Evolutionary conservation across 1,140 invertebrate genomes (phyloP), one percentile per base, ranked within the genome.

Genomic region (Megalopta genalis): DNA sequence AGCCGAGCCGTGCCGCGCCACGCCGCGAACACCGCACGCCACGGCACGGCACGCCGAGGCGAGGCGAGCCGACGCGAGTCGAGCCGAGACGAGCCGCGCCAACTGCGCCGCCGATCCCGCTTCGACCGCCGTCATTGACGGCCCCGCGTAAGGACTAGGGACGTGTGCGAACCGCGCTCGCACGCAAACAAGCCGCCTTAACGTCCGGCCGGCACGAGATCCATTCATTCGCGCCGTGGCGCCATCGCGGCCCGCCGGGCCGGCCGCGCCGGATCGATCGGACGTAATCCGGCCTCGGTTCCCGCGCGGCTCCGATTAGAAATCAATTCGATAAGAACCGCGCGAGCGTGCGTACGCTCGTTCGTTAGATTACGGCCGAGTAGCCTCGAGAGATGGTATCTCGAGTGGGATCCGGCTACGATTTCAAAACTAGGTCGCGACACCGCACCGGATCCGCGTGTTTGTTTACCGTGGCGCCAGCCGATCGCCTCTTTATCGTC

Each of bases 121-220:
- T 70, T 62, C 83, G 65, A 42, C 77, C 73, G 84, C 8, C 83
- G 70, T 74, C 77, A 79, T 79, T 79, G 77, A 79, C 64, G 63
- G 52, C 8, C 32, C 25, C 16, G 25, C 59, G 64, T 25, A 67
- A 73, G 69, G 78, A 88, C 65, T 32, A 70, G 78, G 69, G 78
- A 88, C 65, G 75, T 86, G 63, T 83, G 78, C 74, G 81, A 86
- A 72, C 86, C 59, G 68, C 82, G 75, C 82, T 81, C 82, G 82
- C 80, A 69, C 80, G 78, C 83, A 80, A 84, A 86, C 80, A 84
- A 85, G 73, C 68, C 75, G 64, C 6, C 21, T 9, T 77, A 62
- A 77, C 66, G 66, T 37, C 52, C 65, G 71, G 60, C 32, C 52
- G 76, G 39, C 75, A 77, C 75, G 75, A 62, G 66, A 77, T 63